Conservation (phyloP, 2,888 invertebrate species). For the Parasteatoda lunata region DNA sequence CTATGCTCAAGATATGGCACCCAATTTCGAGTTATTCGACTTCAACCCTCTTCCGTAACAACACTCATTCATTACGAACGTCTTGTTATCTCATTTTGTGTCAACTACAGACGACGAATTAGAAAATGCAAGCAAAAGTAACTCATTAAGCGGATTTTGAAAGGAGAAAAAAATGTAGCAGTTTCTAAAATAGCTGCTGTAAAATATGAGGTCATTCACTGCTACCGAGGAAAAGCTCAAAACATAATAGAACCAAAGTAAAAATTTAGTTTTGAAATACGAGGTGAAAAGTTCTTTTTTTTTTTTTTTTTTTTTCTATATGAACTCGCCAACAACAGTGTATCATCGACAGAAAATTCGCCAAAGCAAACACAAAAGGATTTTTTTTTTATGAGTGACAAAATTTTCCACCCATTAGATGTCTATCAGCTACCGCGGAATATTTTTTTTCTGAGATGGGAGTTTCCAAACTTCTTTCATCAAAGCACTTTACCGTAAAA, state of each 20-base stretch:
- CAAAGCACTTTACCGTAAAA: background rate
- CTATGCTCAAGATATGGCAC: too few relatives aligned
- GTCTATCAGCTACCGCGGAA: background rate
- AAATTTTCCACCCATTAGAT: background rate
- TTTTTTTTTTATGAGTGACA: background rate
- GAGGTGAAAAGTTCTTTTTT: background rate
- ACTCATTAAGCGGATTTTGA: conserved; percentile 33
- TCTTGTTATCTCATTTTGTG: conserved; percentile 48
- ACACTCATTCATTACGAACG: conserved; percentile 31
- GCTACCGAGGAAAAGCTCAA: background rate
- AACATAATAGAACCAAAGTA: conserved; percentile 7
- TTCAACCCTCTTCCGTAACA: background rate
- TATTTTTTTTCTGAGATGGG: background rate
- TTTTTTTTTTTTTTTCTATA: background rate
- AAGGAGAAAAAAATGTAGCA: background rate
- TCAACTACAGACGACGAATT: conserved; percentile 4
- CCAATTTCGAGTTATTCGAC: too few relatives aligned
- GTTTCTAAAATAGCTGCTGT: conserved; percentile 38
- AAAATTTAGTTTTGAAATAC: conserved; percentile 3
- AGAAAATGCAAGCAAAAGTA: conserved; percentile 23
- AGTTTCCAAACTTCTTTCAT: conserved; percentile 10
- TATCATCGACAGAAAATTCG: conserved; percentile 20
- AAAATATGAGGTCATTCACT: conserved; percentile 52
- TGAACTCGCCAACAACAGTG: background rate
- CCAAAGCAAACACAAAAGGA: conserved; percentile 37